Percentiles rank a stretch among this genome's conserved stretches.
These are phyloP conservation scores for Magallana nippona DNA, from an alignment of 2,888 invertebrate genomes.

Conservation along the genomic window DNA sequence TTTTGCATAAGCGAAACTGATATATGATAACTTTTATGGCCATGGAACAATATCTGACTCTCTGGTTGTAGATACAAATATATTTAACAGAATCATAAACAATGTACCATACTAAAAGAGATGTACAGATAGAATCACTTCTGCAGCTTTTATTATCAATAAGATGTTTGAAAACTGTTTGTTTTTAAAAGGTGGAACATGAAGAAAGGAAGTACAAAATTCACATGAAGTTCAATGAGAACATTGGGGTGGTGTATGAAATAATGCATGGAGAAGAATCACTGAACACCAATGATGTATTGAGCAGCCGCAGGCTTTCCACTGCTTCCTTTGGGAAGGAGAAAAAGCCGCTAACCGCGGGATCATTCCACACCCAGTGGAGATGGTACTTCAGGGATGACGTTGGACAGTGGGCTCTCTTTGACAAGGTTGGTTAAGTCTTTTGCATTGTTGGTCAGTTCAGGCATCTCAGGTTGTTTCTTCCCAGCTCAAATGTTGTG, in stretches of 20 bases:
- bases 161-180: too few relatives aligned
- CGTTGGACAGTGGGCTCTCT: slow-evolving; percentile 48
- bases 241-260: neutral
- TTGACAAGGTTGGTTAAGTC: slow-evolving; percentile 57
- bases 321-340: slow-evolving; percentile 52
- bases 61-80: too few relatives aligned
- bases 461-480: too few relatives aligned
- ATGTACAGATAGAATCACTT: too few relatives aligned
- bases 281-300: neutral
- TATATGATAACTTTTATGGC: too few relatives aligned
- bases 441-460: neutral
- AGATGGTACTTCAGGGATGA: slow-evolving; percentile 60
- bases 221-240: neutral
- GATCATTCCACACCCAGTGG: slow-evolving; percentile 57
- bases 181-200: neutral
- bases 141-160: too few relatives aligned
- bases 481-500: too few relatives aligned
- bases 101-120: too few relatives aligned
- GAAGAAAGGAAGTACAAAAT: neutral
- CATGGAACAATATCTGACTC: too few relatives aligned
- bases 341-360: neutral
- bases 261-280: slow-evolving; percentile 14
- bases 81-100: too few relatives aligned
- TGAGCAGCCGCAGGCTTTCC: slow-evolving; percentile 46
- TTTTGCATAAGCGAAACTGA: too few relatives aligned